Evolutionary conservation across 1,140 invertebrate genomes (phyloP).

Genomic region (Ladona fulva): DNA sequence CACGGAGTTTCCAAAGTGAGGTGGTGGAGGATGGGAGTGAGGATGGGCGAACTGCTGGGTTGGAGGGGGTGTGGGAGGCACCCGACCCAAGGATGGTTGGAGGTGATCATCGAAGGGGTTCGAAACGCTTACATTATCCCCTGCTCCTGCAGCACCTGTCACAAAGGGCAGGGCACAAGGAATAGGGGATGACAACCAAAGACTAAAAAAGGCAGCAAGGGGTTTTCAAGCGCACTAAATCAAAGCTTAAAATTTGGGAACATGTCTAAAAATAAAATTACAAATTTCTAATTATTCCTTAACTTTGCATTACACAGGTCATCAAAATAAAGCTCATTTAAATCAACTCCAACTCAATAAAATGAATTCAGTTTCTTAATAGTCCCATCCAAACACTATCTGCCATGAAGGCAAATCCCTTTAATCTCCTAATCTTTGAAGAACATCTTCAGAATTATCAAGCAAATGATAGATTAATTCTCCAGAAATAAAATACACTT

Average conservation of each 20-base stretch:
- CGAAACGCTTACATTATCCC: slow-evolving; percentile 66
- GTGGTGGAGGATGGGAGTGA: neutral
- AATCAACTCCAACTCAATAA: no score
- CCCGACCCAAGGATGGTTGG: neutral
- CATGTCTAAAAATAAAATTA: no score
- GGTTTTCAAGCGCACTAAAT: neutral
- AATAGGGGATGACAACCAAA: slow-evolving; percentile 1
- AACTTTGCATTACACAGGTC: no score
- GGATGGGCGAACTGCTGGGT: neutral
- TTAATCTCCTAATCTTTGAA: no score
- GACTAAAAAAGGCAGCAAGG: neutral
- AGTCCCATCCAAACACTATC: no score
- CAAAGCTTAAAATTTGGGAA: neutral
- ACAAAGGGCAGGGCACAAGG: slow-evolving; percentile 3
- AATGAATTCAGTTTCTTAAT: no score
- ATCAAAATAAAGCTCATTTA: no score
- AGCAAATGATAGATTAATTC: no score
- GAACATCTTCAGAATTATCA: no score
- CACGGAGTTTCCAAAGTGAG: slow-evolving; percentile 17
- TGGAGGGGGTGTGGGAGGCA: slow-evolving; percentile 9
- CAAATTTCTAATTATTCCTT: no score
- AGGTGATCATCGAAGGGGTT: slow-evolving; percentile 66
- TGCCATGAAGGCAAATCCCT: no score
- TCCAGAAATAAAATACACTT: no score
- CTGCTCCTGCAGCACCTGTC: slow-evolving; percentile 31